These are phyloP conservation scores for Okapia johnstoni DNA, from an alignment of 2,113 vertebrate species.

Conservation along the genomic window DNA sequence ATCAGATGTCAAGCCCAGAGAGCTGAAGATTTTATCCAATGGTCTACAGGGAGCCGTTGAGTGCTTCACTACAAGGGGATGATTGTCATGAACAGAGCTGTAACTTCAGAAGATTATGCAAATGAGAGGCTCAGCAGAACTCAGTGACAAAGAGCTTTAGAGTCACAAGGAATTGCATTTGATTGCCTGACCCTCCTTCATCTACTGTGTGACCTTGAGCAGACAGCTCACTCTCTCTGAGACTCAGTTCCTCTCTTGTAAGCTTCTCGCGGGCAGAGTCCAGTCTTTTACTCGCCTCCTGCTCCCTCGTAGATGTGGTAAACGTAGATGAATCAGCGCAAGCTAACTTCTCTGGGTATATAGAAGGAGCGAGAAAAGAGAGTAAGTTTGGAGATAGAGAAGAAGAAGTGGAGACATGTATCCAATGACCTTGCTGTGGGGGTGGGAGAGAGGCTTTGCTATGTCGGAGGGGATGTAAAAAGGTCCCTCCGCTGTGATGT, in stretches of 20 bases:
- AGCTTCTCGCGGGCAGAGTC: not conserved
- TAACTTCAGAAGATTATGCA: not conserved
- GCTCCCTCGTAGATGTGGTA: not conserved
- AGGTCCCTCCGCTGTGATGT: not conserved
- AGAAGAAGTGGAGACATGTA: not conserved
- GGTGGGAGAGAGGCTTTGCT: not conserved
- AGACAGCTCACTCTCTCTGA: not conserved
- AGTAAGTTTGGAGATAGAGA: not conserved
- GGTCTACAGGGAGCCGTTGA: not conserved
- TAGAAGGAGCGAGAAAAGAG: not conserved
- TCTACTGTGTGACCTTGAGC: not conserved
- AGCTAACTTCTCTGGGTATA: not conserved
- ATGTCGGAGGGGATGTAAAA: rapidly evolving
- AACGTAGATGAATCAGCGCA: not conserved
- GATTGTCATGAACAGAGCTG: not conserved
- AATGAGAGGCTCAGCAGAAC: not conserved
- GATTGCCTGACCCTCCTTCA: not conserved
- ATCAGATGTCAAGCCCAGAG: not conserved
- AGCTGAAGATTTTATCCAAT: not conserved
- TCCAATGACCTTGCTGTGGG: not conserved
- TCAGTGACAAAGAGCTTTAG: not conserved
- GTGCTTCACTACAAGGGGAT: not conserved
- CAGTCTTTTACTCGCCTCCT: not conserved
- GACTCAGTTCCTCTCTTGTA: not conserved
- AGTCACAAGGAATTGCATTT: not conserved